phyloP scores from a whole-genome alignment of 2,888 invertebrate species.

The Pecten maximus region DNA sequence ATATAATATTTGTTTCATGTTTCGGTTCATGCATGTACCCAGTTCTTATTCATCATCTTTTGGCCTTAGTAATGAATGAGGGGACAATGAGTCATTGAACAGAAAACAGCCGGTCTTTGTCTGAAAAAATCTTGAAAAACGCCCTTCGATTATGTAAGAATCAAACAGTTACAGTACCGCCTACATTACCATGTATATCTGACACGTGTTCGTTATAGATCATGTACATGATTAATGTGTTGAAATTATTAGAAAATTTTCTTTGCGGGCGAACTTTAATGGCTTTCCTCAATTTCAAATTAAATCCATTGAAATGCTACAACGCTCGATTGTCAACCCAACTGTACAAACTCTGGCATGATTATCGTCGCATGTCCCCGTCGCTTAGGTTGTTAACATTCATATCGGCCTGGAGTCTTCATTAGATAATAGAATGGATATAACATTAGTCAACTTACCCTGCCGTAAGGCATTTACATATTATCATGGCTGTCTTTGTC shows the following conservation, averaged over 20 bases:
- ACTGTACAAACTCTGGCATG: background rate
- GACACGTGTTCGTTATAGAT: background rate
- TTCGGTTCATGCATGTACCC: too few relatives aligned
- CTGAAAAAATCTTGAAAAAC: too few relatives aligned
- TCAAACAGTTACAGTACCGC: background rate
- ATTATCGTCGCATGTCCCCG: background rate
- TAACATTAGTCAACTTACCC: background rate
- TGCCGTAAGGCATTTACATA: background rate
- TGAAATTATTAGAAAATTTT: background rate
- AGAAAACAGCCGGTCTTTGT: too few relatives aligned
- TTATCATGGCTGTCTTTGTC: background rate
- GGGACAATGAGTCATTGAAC: too few relatives aligned
- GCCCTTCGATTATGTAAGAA: background rate
- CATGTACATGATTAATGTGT: background rate
- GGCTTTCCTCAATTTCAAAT: background rate
- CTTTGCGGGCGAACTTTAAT: background rate
- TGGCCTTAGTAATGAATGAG: too few relatives aligned
- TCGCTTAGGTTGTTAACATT: background rate
- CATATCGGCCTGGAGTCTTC: background rate
- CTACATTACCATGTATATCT: background rate
- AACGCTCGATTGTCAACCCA: background rate
- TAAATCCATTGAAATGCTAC: background rate
- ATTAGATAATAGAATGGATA: background rate
- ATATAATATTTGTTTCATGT: too few relatives aligned
- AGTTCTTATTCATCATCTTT: too few relatives aligned